A percentile compares a stretch with the other conserved stretches of the same genome.
Conservation (phyloP, 1,140 invertebrate genomes). For the Himalopsyche phryganea region DNA sequence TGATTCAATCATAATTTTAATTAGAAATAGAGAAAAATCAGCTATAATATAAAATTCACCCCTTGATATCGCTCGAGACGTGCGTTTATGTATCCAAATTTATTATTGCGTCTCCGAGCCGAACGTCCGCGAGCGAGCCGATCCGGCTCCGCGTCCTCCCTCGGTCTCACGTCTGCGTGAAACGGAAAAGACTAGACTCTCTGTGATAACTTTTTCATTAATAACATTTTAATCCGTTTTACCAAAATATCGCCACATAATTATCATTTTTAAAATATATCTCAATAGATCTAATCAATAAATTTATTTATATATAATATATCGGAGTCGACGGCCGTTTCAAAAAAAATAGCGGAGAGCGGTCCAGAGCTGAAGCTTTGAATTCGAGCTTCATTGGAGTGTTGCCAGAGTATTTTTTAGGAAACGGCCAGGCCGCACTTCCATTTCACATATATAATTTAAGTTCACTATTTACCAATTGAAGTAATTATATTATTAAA, state of each 20-base stretch:
- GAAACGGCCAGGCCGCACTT: not conserved
- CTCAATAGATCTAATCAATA: conserved; percentile 30
- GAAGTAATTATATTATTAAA: conserved; percentile 32
- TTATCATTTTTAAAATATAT: conserved; percentile 34
- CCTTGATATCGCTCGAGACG: not conserved
- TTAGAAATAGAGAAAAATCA: conserved; percentile 3
- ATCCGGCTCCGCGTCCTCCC: not conserved
- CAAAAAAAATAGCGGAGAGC: conserved; percentile 1
- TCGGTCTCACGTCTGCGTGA: conserved; percentile 14
- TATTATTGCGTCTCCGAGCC: conserved; percentile 23
- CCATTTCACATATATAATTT: conserved; percentile 27
- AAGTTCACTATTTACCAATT: conserved; percentile 30
- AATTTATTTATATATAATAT: conserved; percentile 30
- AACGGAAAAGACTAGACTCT: conserved; percentile 34
- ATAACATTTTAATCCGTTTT: conserved; percentile 35
- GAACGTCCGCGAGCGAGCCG: conserved; percentile 21
- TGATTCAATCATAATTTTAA: conserved; percentile 2
- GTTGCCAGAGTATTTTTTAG: not conserved
- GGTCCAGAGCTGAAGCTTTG: no score
- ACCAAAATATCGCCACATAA: conserved; percentile 33
- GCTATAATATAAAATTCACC: not conserved
- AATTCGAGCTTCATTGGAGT: no score
- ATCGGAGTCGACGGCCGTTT: conserved; percentile 12
- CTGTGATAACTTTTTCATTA: conserved; percentile 29
- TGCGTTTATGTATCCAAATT: conserved; percentile 27